Conservation (phyloP, 2,797 vertebrate species). For the Anguilla obscura region DNA sequence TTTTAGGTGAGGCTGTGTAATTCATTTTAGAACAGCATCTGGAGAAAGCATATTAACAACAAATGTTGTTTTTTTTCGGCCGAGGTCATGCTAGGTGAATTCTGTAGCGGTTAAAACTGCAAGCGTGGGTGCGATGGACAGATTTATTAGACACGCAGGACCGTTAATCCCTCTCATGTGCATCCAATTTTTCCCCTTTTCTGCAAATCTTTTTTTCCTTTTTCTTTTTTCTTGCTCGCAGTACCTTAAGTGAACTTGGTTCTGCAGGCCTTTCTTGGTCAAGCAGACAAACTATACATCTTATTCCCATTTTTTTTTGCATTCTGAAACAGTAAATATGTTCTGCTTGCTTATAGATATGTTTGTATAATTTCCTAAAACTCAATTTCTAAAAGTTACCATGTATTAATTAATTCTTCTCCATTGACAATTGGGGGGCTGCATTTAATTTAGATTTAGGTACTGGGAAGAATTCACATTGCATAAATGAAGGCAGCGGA, state of each 20-base stretch:
- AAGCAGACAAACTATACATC: neutral
- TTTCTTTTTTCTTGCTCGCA: neutral
- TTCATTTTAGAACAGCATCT: neutral
- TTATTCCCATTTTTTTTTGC: neutral
- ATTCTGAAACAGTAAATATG: neutral
- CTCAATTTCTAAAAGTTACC: neutral
- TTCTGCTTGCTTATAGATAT: neutral
- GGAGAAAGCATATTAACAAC: constrained; percentile 5
- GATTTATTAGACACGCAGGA: neutral
- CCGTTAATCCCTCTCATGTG: neutral
- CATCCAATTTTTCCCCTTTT: neutral
- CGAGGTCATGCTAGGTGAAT: neutral
- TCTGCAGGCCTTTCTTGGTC: neutral
- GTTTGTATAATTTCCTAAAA: neutral
- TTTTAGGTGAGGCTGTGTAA: neutral
- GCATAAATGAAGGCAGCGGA: neutral
- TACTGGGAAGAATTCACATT: neutral
- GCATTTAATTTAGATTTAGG: neutral
- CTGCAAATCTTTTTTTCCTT: neutral
- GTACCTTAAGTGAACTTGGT: neutral
- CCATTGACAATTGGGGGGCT: neutral
- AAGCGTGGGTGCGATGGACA: neutral
- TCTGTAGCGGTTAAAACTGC: neutral
- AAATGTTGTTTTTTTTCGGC: neutral
- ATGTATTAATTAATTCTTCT: neutral